These are phyloP conservation scores for Cryptops parisi DNA, from an alignment of 2,888 invertebrate genomes.

Conservation along the genomic window DNA sequence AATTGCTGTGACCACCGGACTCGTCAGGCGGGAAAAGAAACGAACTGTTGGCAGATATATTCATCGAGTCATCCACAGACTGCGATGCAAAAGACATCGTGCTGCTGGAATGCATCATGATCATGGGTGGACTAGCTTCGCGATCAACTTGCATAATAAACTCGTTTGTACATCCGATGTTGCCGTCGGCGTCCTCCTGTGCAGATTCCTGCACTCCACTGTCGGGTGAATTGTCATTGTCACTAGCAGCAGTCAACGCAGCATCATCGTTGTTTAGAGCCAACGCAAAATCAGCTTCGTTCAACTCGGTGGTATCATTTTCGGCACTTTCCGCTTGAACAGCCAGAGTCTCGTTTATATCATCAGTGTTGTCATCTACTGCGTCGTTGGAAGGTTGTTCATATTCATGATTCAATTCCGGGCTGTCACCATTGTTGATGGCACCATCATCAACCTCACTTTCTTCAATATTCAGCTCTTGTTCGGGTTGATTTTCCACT, in stretches of 20 bases:
- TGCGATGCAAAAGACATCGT: conserved; percentile 1
- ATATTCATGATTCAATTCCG: neutral
- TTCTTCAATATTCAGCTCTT: neutral
- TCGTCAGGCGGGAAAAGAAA: neutral
- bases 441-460: neutral
- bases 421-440: neutral
- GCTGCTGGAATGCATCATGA: neutral
- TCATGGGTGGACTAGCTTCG: neutral
- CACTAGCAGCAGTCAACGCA: neutral
- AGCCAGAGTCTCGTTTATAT: neutral
- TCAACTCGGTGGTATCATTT: neutral
- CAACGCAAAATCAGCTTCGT: too few species aligned
- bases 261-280: neutral
- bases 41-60: neutral
- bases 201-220: neutral
- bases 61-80: neutral
- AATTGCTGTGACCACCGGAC: neutral
- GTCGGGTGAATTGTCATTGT: neutral
- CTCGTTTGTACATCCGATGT: neutral
- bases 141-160: neutral
- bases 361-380: neutral
- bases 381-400: too few species aligned
- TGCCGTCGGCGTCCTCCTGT: neutral
- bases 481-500: neutral
- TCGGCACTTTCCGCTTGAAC: neutral